phyloP scores from a whole-genome alignment of 2,888 invertebrate species.

The Eupeodes luniger region DNA sequence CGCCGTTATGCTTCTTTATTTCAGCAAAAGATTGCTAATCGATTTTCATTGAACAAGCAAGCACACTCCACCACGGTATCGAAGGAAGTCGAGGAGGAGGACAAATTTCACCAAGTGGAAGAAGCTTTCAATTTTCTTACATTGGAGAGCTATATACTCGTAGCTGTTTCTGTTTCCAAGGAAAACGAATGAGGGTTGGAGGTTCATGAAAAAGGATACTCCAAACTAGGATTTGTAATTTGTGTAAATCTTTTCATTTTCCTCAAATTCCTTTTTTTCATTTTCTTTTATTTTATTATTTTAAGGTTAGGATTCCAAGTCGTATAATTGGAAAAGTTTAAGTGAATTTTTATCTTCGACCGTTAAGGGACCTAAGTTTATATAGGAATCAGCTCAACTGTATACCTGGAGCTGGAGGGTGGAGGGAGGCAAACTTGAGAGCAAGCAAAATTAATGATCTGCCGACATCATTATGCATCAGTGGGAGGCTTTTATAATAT shows the following conservation, averaged over 20 bases:
- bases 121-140: constrained; percentile 68
- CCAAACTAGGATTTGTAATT: constrained; percentile 72
- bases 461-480: constrained; percentile 61
- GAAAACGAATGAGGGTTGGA: not conserved
- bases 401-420: constrained; percentile 28
- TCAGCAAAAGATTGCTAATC: constrained; percentile 72
- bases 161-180: not conserved
- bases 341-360: constrained; percentile 76
- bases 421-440: not conserved
- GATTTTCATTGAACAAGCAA: constrained; percentile 54
- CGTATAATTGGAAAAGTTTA: constrained; percentile 77
- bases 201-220: constrained; percentile 52
- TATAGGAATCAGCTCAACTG: not conserved
- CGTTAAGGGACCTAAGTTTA: constrained; percentile 31
- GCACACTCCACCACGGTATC: not conserved
- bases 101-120: constrained; percentile 24
- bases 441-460: constrained; percentile 65
- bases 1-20: constrained; percentile 67
- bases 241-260: constrained; percentile 77
- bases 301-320: constrained; percentile 62
- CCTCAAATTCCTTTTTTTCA: constrained; percentile 48
- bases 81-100: not conserved
- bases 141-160: not conserved
- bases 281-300: constrained; percentile 31
- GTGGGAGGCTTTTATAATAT: constrained; percentile 48